Conservation (phyloP, 1,140 invertebrate genomes). For the Asbolus verrucosus region DNA sequence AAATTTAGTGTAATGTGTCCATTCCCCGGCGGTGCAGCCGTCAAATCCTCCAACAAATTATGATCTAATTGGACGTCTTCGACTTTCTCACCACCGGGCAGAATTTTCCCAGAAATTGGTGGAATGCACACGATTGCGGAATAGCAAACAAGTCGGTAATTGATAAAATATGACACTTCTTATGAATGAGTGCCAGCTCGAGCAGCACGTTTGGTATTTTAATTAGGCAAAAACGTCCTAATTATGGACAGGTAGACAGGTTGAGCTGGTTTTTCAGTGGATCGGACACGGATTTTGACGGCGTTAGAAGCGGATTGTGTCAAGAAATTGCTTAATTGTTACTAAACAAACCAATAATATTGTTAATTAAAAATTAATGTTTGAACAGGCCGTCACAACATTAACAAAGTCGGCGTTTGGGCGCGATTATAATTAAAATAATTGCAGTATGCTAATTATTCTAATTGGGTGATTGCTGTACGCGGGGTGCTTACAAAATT, state of each 20-base stretch:
- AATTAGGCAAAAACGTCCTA: conserved; percentile 26
- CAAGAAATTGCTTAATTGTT: conserved; percentile 29
- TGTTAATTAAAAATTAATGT: conserved; percentile 28
- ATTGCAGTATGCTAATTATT: conserved; percentile 7
- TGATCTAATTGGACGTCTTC: conserved; percentile 1
- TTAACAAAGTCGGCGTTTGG: conserved; percentile 16
- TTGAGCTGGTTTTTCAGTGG: conserved; percentile 3
- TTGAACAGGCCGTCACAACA: conserved; percentile 16
- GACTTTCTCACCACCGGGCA: neutral
- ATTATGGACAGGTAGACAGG: neutral
- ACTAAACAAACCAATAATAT: conserved; percentile 31
- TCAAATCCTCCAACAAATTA: conserved; percentile 9
- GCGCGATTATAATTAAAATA: conserved; percentile 33
- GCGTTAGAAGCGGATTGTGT: conserved; percentile 3
- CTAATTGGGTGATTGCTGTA: conserved; percentile 6
- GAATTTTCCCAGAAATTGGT: conserved; percentile 29
- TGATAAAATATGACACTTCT: conserved; percentile 35
- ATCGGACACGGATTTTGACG: neutral
- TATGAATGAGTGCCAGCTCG: conserved; percentile 26
- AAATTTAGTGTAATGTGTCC: neutral
- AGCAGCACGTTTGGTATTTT: conserved; percentile 19
- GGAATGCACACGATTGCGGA: conserved; percentile 22
- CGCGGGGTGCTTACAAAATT: conserved; percentile 17
- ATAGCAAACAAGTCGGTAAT: conserved; percentile 15
- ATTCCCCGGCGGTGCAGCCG: neutral